Evolutionary conservation across 1,140 invertebrate species (phyloP), one percentile per base, ranked within the genome.

Genomic region (Drosophila nigromelanica): DNA sequence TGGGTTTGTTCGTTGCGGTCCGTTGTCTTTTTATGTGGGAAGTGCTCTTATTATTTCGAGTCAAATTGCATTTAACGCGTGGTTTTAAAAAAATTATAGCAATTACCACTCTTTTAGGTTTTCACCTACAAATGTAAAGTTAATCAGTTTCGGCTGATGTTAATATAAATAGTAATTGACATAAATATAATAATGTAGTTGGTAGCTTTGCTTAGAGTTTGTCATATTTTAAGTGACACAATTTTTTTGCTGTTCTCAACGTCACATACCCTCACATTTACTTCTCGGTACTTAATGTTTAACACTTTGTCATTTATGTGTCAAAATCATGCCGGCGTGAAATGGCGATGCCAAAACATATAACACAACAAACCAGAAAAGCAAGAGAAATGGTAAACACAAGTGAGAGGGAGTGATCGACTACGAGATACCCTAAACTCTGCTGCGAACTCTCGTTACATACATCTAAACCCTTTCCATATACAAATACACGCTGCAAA

Each of bases 231-330:
- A 45, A 69, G 62, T 78, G 76, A 78, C 76, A 79, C 71, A 75
- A 79, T 76, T 80, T 12, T 73, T 33, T 24, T 15, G 4, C 75
- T 73, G 30, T 47, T 58, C 50, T 62, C 27, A 5, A 48, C 33
- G 18, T 33, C 45, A 43, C 21, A 8, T n/a, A 4, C 27, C 6
- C 24, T 24, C 54, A 15, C 12, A 39, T 39, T 12, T 37, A 18
- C 21, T 33, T 27, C 10, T 35, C 33, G 11, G 35, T 55, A 45
- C 59, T 52, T 69, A 61, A 75, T 82, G 82, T 76, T 72, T 82
- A 82, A 71, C 74, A 82, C 79, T 82, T 82, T 82, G 79, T 82
- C 78, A 81, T 81, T 81, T 81, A 64, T 81, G 79, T 81, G 79
- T 81, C 79, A 81, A 77, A 81, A 81, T 74, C 79, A 81, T 81